Percentiles rank a stretch among this genome's conserved stretches.
These are phyloP conservation scores for Trachurus trachurus DNA, from an alignment of 2,797 vertebrate species.

Conservation along the genomic window DNA sequence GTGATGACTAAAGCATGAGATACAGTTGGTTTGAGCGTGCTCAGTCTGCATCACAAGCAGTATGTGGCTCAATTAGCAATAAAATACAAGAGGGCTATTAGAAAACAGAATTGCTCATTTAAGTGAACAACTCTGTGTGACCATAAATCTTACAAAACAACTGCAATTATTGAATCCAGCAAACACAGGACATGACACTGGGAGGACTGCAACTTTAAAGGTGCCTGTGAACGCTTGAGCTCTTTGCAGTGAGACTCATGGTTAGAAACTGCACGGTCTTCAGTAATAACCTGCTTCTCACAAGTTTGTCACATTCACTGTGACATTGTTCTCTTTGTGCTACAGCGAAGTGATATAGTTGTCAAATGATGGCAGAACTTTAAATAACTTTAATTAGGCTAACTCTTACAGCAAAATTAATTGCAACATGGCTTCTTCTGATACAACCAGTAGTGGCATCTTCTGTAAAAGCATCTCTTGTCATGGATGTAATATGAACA, in stretches of 20 bases:
- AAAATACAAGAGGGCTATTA: slow-evolving; percentile 9
- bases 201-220: background rate
- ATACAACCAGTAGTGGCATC: too few relatives aligned
- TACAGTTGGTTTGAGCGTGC: background rate
- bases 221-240: background rate
- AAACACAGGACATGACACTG: background rate
- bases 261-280: background rate
- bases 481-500: too few relatives aligned
- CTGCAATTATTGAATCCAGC: background rate
- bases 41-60: background rate
- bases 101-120: background rate
- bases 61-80: slow-evolving; percentile 13
- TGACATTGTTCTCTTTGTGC: slow-evolving; percentile 5
- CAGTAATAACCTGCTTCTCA: slow-evolving; percentile 13
- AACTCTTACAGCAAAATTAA: background rate
- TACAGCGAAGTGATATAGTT: background rate
- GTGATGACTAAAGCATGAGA: background rate
- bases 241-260: background rate
- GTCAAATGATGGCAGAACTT: background rate
- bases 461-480: too few relatives aligned
- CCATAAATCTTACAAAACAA: slow-evolving; percentile 5
- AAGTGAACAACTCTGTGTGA: background rate
- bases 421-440: too few relatives aligned
- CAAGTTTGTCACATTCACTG: slow-evolving; percentile 8
- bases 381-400: too few relatives aligned